Base-by-base conservation (phyloP, 2,797 vertebrate genomes). In the Pempheris klunzingeri region DNA sequence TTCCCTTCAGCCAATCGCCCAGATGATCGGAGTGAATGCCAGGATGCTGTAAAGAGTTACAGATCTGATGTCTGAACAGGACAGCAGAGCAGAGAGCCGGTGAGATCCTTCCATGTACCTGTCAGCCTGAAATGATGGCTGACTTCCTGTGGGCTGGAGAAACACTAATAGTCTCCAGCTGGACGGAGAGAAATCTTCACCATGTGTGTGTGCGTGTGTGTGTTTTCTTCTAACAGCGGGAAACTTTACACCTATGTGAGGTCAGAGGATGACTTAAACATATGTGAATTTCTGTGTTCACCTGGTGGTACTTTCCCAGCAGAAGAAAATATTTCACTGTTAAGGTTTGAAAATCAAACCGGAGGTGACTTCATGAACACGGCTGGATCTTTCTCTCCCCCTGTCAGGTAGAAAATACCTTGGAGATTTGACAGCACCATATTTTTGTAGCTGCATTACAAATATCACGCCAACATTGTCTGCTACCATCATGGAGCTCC, bases 81-180 rank as follows among this genome's bases (percentile, higher is more conserved):
- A 71, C 72, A 90, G 92, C 67, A 28, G 74, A 86, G 81, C 78
- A 82, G 90, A 93, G 95, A 93, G 94, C 91, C 87, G 93, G 91
- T 88, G 94, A 91, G 93, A 96, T 96, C 93, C 91, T 76, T 96
- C 92, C 95, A 92, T 96, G 96, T 97, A 97, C 95, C 96, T 97
- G 96, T 97, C 97, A 97, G 92, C 94, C 87, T 93, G 94, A 96
- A 98, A 96, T 96, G 96, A 97, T 97, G 94, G 95, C 94, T 95
- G 94, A 96, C 96, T 98, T 98, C 97, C 97, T 97, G 96, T 94
- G 94, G 93, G 92, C 92, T 94, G 93, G 87, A 93, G 94, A 93
- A 95, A 95, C 93, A 85, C 90, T 97, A 97, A 97, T 96, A 93
- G 90, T 92, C 94, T 95, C 94, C 97, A 96, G 96, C 96, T 97